These are phyloP conservation scores for Tenualosa thibaudeaui DNA, from an alignment of 2,797 vertebrate species.

Conservation along the genomic window DNA sequence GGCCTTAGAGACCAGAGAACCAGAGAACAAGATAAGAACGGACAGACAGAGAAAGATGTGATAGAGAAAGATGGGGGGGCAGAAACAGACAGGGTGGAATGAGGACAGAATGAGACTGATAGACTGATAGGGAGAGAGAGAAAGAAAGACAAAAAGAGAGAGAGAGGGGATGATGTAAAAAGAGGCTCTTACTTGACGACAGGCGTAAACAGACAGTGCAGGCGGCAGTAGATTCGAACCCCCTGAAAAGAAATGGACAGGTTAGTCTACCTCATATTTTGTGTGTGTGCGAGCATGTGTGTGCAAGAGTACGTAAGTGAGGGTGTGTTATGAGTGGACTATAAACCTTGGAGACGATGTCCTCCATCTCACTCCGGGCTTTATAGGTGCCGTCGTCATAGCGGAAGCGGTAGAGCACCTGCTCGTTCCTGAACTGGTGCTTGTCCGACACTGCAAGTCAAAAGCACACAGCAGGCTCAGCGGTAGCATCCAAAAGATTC, in stretches of 20 bases:
- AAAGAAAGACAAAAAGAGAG: not conserved
- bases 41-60: not conserved
- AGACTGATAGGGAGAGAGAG: conserved; percentile 47
- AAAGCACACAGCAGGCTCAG: not conserved
- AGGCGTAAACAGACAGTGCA: conserved; percentile 91
- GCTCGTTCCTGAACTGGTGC: conserved; percentile 98
- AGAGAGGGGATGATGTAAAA: not conserved
- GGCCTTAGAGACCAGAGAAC: not conserved
- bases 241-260: conserved; percentile 73
- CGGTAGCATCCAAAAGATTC: not conserved
- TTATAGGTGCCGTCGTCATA: conserved; percentile 98
- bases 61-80: not conserved
- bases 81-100: not conserved
- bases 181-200: conserved; percentile 90
- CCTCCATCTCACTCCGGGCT: conserved; percentile 96
- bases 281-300: not conserved
- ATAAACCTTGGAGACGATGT: conserved; percentile 94
- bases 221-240: conserved; percentile 94
- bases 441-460: conserved; percentile 90
- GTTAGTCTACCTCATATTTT: not conserved
- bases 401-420: conserved; percentile 96
- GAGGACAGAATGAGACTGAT: not conserved
- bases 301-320: not conserved
- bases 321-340: not conserved
- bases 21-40: not conserved